These are phyloP conservation scores for Microctonus aethiopoides DNA, from an alignment of 2,888 invertebrate genomes.

Conservation along the genomic window DNA sequence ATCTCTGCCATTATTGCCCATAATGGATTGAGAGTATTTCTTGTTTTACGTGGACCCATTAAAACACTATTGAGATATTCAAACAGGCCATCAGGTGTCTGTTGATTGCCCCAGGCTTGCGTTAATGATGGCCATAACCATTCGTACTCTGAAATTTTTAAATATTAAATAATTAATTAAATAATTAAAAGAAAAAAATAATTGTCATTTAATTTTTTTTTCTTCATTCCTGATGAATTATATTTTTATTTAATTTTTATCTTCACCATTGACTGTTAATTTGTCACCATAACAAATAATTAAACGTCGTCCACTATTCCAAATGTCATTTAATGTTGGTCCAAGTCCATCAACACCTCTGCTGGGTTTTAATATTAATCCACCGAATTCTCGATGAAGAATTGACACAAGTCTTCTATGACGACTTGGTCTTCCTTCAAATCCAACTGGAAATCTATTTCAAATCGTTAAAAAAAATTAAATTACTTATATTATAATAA, in stretches of 20 bases:
- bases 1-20: constrained; percentile 69
- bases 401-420: constrained; percentile 72
- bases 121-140: constrained; percentile 75
- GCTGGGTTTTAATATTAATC: constrained; percentile 69
- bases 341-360: constrained; percentile 66
- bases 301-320: constrained; percentile 70
- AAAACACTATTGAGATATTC: constrained; percentile 59
- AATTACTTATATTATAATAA: no score
- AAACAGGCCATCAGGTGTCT: constrained; percentile 55
- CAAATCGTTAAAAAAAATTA: no score
- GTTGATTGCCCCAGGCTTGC: constrained; percentile 75
- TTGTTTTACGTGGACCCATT: constrained; percentile 56
- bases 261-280: constrained; percentile 65
- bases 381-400: constrained; percentile 71
- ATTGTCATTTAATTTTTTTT: no score
- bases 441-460: constrained; percentile 77
- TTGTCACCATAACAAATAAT: constrained; percentile 73
- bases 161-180: no score
- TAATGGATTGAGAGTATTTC: constrained; percentile 54
- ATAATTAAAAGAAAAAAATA: no score
- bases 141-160: constrained; percentile 67
- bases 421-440: constrained; percentile 68
- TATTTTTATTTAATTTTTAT: background rate
- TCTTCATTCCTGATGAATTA: background rate
- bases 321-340: constrained; percentile 72